Evolutionary conservation across 2,113 vertebrate genomes (phyloP), one percentile per base, ranked within the genome.

Genomic region (Pavo muticus): DNA sequence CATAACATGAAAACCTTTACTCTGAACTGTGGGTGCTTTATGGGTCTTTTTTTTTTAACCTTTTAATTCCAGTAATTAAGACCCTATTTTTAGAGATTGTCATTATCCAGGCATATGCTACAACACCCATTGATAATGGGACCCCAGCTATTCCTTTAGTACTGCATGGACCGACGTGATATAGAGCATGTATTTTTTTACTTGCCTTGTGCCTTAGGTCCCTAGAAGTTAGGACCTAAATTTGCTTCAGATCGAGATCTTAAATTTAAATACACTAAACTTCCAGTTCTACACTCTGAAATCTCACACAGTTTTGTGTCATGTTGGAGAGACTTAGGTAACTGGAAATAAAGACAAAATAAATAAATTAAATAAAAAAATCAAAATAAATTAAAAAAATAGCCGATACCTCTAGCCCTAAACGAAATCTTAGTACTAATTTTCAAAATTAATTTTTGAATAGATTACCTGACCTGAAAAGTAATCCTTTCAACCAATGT

Each of bases 31-130:
- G 60, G 9, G 9, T 80, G 9, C 72, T 90, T 96, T 89, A 70
- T 89, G 67, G 24, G 11, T 4, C 32, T 29, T 67, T 42, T 65
- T 42, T 75, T 54, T 65, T 5, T 2, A 69, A 61, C 74, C 42
- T n/a, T 74, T 84, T 88, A 54, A 68, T 90, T 94, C 75, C 1
- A 15, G 35, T 88, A 88, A 92, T 94, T 92, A 85, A 80, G 29
- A 21, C 39, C 25, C 50, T 93, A 69, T 77, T 93, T 90, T 80
- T 85, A 63, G 48, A 81, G 27, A 64, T 16, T 76, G 48, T 47
- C 56, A 11, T 68, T 91, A 73, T 47, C 65, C 29, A 72, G 70
- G 27, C 37, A 27, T 77, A 52, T 64, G 37, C 37, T 73, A 30
- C 25, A 54, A 24, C 47, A 78, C 37, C 10, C 11, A 24, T 32